phyloP scores from a whole-genome alignment of 2,888 invertebrate species.

The Augochlorella aurata region DNA sequence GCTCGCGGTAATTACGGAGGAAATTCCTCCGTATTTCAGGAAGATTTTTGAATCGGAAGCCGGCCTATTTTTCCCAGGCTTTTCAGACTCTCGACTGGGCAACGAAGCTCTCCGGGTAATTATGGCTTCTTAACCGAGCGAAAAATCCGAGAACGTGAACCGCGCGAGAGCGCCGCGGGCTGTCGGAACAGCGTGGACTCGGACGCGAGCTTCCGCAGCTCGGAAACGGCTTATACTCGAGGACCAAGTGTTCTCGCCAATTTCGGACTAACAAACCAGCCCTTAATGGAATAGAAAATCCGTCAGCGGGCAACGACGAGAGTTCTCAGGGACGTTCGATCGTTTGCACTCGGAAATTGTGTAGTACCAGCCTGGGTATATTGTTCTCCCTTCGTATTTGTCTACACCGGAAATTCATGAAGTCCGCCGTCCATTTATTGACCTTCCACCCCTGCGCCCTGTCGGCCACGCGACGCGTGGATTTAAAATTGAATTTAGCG shows the following conservation, averaged over 20 bases:
- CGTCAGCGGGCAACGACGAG: neutral
- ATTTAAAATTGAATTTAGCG: neutral
- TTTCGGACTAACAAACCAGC: neutral
- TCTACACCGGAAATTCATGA: conserved; percentile 10
- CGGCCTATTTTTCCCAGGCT: neutral
- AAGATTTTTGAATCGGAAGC: neutral
- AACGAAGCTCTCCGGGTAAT: conserved; percentile 15
- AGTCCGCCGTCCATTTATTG: neutral
- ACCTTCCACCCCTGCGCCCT: neutral
- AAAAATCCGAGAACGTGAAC: conserved; percentile 29
- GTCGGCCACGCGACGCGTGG: neutral
- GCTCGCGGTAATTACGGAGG: neutral
- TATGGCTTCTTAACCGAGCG: conserved; percentile 23
- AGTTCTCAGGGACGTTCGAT: neutral
- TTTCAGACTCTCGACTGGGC: neutral
- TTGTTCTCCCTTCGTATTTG: neutral
- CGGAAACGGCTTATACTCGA: neutral
- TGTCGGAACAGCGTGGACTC: neutral
- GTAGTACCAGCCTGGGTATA: neutral
- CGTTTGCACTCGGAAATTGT: neutral
- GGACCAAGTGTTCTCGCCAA: neutral
- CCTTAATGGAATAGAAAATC: conserved; percentile 2
- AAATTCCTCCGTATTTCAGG: neutral
- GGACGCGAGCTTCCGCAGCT: conserved; percentile 4
- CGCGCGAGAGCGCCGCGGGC: neutral